Base-by-base conservation (phyloP, 2,888 invertebrate genomes). In the Epistrophella euchroma region DNA sequence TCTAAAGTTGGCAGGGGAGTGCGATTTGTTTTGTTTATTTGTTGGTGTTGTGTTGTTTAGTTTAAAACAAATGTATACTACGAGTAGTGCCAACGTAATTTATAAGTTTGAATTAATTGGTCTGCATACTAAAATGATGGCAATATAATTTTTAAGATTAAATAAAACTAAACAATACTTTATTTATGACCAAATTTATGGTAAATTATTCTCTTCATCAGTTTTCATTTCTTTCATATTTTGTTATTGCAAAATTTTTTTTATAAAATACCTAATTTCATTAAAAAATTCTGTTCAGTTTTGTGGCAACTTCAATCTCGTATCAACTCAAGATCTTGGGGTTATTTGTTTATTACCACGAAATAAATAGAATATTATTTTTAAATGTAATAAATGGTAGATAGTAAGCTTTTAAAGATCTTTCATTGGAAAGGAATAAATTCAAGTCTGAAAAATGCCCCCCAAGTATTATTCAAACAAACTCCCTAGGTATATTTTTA, bases 1-100 rank as follows among this genome's bases (percentile, higher is more conserved):
- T 74, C 45, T 25, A 40, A 11, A 22, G 6, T 32, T 15, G 37
- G 25, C 56, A 37, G 22, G 76, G 76, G 55, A 58, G 85, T 85
- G 85, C 81, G 85, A 77, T 79, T 81, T 68, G 13, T 32, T 43
- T 55, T 58, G 47, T 75, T 17, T 68, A 15, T 25, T 22, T 35
- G 11, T 43, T 43, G 5, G 19, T 32, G 32, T 43, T 35, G 32
- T 66, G 19, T 60, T 60, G 43, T 52, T 70, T 52, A 52, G 28
- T 52, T 62, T 19, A 22, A 40, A 40, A 28, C 25, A 56, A 32
- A 17, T 37, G 62, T 45, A 58, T 66, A 66, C 58, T 66, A 60
- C 19, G 22, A 28, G 50, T 79, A 73, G 73, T 79, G 79, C 73
- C 79, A 79, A 79, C 43, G 22, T 73, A 50, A 66, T 66, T 62